phyloP scores from a whole-genome alignment of 1,140 invertebrate genomes.

The Pectinophora gossypiella region DNA sequence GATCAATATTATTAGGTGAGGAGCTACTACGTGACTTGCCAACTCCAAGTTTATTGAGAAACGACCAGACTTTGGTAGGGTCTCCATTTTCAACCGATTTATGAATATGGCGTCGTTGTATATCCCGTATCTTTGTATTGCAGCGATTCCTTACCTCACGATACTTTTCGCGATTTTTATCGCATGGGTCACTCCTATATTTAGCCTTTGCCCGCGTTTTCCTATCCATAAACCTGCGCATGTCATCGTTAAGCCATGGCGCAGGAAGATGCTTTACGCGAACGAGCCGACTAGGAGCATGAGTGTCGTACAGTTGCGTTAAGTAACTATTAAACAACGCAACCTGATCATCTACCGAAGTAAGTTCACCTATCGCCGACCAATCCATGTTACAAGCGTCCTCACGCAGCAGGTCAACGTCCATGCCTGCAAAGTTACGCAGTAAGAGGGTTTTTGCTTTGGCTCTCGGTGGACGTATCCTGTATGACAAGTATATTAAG shows the following conservation, averaged over 20 bases:
- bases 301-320: background rate
- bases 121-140: background rate
- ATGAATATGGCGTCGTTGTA: background rate
- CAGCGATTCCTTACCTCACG: background rate
- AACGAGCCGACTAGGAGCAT: background rate
- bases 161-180: background rate
- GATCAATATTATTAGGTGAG: slow-evolving; percentile 5
- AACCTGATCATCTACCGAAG: background rate
- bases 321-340: background rate
- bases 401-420: background rate
- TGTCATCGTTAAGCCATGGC: background rate
- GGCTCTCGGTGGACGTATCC: background rate
- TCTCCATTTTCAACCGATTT: background rate
- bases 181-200: background rate
- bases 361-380: background rate
- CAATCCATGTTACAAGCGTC: background rate
- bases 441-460: background rate
- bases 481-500: background rate
- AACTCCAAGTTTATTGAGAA: background rate
- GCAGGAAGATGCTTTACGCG: background rate
- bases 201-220: background rate
- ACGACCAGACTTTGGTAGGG: background rate
- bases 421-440: background rate
- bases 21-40: background rate
- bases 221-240: background rate